Evolutionary conservation across 2,797 vertebrate species (phyloP).

Genomic region (Lagocephalus sceleratus): DNA sequence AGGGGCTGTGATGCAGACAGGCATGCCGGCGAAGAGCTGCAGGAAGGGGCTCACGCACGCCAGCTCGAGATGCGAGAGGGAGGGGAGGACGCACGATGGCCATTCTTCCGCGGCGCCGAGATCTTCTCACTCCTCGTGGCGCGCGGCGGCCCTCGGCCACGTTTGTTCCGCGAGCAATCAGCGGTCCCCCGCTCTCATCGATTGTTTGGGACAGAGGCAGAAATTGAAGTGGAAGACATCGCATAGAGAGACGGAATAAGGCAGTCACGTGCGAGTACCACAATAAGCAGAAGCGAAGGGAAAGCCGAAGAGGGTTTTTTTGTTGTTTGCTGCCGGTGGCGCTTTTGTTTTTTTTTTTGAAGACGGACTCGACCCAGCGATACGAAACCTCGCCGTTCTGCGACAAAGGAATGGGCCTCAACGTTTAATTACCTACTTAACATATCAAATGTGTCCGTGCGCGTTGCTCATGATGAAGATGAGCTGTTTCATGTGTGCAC

Average conservation of each 20-base stretch:
- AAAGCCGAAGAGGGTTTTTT: too few relatives aligned
- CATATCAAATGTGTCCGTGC: too few relatives aligned
- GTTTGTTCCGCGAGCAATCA: background rate
- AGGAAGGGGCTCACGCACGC: conserved; percentile 33
- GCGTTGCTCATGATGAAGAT: too few relatives aligned
- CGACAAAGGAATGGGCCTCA: too few relatives aligned
- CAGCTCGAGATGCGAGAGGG: conserved; percentile 31
- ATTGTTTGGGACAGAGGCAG: background rate
- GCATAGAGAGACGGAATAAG: too few relatives aligned
- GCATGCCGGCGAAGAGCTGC: conserved; percentile 47
- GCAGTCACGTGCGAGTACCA: background rate
- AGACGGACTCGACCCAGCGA: too few relatives aligned
- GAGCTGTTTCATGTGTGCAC: too few relatives aligned
- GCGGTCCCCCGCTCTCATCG: background rate
- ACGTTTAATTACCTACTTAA: too few relatives aligned
- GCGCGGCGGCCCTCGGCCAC: background rate
- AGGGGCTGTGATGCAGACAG: conserved; percentile 48
- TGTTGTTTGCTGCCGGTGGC: too few relatives aligned
- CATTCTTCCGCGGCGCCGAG: conserved; percentile 12
- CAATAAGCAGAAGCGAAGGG: too few relatives aligned
- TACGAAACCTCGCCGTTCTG: too few relatives aligned
- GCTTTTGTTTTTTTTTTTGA: too few relatives aligned
- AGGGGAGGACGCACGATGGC: conserved; percentile 23
- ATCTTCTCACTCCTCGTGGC: conserved; percentile 17
- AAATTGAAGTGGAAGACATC: background rate